Evolutionary conservation across 2,888 invertebrate genomes (phyloP).

Genomic region (Melinaea menophilus): DNA sequence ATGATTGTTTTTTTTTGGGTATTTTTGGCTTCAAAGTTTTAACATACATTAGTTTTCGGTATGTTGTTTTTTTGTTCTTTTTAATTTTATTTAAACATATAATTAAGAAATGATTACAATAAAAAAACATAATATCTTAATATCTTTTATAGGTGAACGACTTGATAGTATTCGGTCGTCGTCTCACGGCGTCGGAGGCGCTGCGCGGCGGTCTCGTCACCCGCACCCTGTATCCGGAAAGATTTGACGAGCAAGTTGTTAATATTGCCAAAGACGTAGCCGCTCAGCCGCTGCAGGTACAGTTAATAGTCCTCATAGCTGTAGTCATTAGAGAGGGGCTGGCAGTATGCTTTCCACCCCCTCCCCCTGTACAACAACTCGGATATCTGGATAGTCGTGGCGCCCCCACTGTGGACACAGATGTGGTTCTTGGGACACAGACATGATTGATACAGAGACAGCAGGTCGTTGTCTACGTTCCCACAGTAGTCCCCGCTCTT

Average conservation of each 20-base stretch:
- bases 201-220: constrained; percentile 87
- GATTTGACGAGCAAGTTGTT: constrained; percentile 86
- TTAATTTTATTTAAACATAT: background rate
- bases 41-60: background rate
- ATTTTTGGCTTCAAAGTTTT: no score
- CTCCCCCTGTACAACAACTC: constrained; percentile 78
- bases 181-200: constrained; percentile 89
- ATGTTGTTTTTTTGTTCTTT: no score
- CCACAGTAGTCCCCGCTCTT: constrained; percentile 79
- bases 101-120: background rate
- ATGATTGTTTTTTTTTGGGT: constrained; percentile 25
- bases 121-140: background rate
- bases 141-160: constrained; percentile 55
- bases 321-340: constrained; percentile 49
- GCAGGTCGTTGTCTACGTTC: constrained; percentile 76
- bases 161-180: constrained; percentile 80
- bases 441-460: constrained; percentile 80
- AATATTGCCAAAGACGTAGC: constrained; percentile 83
- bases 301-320: constrained; percentile 42
- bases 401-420: constrained; percentile 75
- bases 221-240: constrained; percentile 86
- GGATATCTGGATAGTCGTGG: constrained; percentile 61
- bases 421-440: constrained; percentile 79
- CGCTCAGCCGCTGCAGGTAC: constrained; percentile 84
- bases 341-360: constrained; percentile 78